Base-by-base conservation (phyloP, 2,888 invertebrate species). In the Cryptus armator region DNA sequence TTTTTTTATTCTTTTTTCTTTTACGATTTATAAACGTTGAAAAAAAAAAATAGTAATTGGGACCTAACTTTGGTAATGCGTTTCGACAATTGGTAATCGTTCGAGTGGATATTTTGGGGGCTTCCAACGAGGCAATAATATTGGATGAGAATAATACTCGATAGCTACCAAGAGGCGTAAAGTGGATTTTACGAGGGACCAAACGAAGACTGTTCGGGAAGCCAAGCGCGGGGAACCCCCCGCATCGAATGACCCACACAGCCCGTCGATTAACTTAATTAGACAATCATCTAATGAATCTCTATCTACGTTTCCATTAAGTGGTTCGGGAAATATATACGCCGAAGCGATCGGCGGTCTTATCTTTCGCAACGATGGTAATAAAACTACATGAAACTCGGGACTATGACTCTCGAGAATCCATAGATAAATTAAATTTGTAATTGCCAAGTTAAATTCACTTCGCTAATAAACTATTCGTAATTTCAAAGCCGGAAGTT, bases 231-330 rank as follows among this genome's bases (percentile, higher is more conserved):
- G 12, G 37, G 59, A 68, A 79, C 59, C 44, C 71, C 71, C n/a
- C 71, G 14, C 32, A 46, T 86, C 86, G 87, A 89, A 90, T 89
- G 87, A 89, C 90, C 89, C 87, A 85, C 48, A 43, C 72, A 86
- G 64, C 86, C 64, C 87, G 89, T 90, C 92, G 90, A 92, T 92
- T 92, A 92, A 92, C 91, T 92, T 91, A 91, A 92, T 92, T 91
- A 92, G 90, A 90, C 91, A 91, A 92, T 92, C 90, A 91, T 89
- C 90, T 90, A 91, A 92, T 91, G 91, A 92, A 92, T 92, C 91
- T 89, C 89, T 86, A 89, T 81, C 71, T 67, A 72, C 77, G 43
- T 79, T 76, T 82, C 68, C 56, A 86, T 72, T 62, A 70, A 82
- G 75, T 56, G 64, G 59, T 46, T 51, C 48, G 51, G 24, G 59